Conservation (phyloP, 2,113 vertebrate genomes). For the Nycticorax nycticorax region DNA sequence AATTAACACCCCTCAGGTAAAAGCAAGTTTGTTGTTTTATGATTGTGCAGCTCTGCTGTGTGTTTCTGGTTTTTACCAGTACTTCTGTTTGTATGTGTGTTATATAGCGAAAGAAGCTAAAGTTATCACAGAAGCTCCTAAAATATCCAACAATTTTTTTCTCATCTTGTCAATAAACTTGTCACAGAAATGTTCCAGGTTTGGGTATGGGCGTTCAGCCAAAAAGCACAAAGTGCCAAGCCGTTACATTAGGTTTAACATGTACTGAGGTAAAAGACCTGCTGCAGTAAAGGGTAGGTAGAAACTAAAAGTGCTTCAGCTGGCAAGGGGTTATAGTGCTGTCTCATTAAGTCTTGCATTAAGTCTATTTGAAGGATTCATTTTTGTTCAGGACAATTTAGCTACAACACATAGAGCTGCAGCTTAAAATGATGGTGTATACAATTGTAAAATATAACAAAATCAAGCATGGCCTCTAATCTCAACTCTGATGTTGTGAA, state of each 20-base stretch:
- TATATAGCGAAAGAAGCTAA: background rate
- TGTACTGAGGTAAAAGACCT: background rate
- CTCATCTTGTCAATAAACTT: background rate
- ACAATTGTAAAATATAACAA: background rate
- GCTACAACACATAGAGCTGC: fast-evolving
- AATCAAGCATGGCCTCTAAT: background rate
- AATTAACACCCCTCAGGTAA: background rate
- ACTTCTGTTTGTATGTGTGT: background rate
- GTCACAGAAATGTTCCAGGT: background rate
- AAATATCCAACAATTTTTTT: background rate
- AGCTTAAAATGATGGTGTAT: background rate
- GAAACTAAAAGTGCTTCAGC: background rate
- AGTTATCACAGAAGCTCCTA: background rate
- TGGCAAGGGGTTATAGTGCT: background rate
- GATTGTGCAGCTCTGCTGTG: background rate
- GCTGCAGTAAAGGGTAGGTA: background rate
- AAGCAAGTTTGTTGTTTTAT: background rate
- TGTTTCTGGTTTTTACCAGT: background rate
- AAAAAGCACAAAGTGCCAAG: background rate
- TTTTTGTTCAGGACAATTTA: background rate
- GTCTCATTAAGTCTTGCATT: background rate
- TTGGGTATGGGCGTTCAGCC: background rate
- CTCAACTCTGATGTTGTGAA: background rate
- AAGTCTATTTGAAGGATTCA: background rate
- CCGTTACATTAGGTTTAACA: background rate